Base-by-base conservation (phyloP, 2,888 invertebrate genomes). In the Limnephilus auricula region DNA sequence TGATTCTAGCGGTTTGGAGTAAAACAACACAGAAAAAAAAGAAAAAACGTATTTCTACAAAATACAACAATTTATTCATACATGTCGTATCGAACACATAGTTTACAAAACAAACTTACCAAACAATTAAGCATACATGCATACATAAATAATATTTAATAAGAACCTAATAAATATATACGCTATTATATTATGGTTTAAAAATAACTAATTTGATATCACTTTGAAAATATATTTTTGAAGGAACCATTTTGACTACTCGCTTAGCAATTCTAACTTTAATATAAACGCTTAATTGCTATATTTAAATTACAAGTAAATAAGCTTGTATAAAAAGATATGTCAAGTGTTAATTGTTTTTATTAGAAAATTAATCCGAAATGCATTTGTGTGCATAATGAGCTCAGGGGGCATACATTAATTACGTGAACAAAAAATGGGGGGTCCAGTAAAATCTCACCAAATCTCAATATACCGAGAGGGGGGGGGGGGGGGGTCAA, bases 161-260 rank as follows among this genome's bases (percentile, higher is more conserved):
- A 82, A 32, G 13, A 80, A 31, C 13, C 13, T 25, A 30, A 80
- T 25, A 30, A 80, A 82, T 32, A 32, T 32, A 32, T 32, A 82
- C 80, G 18, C 80, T n/a, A 15, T 82, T 32, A 18, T 82, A 32
- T 34, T 18, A 34, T 82, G 18, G 80, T 82, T 82, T 82, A 82
- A 82, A 80, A 82, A 82, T 82, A 82, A 82, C 31, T 82, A n/a
- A 65, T 65, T 65, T 65, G 6, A 82, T 82, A 82, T 82, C 32
- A 82, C 80, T 82, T 82, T 15, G 80, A 82, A 82, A 82, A 34
- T 32, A 32, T 30, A 32, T 31, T 82, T 82, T 82, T 82, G 15
- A 34, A 82, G 80, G 80, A 82, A 82, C 80, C 80, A 32, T 82
- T 82, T 32, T 82, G 80, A 82, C 80, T 82, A 82, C 80, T 82